phyloP scores from a whole-genome alignment of 1,140 invertebrate species.

The Battus philenor region DNA sequence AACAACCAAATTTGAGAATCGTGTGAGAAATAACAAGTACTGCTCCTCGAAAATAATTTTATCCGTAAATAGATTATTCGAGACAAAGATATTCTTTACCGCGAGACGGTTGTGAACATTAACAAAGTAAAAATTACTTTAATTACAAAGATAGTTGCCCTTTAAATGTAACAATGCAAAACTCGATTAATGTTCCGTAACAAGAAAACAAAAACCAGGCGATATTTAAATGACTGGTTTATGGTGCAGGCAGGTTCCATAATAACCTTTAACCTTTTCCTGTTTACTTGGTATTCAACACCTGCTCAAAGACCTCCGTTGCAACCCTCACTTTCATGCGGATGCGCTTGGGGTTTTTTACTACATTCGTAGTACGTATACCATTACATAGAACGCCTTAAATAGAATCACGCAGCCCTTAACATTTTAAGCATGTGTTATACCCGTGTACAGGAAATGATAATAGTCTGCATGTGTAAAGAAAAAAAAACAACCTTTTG shows the following conservation, averaged over 20 bases:
- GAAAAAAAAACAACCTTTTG: no score
- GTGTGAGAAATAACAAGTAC: no score
- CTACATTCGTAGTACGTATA: slow-evolving; percentile 3
- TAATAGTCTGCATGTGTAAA: no score
- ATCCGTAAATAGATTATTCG: no score
- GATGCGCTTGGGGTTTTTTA: slow-evolving; percentile 8
- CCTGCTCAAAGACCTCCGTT: background rate
- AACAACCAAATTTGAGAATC: no score
- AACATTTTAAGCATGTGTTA: no score
- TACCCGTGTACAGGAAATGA: no score
- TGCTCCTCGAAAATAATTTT: no score
- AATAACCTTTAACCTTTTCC: slow-evolving; percentile 17
- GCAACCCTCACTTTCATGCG: slow-evolving; percentile 12
- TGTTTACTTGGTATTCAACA: slow-evolving; percentile 13
- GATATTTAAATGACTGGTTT: slow-evolving; percentile 5
- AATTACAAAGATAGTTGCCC: no score
- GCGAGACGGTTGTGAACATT: no score
- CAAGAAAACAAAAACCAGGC: background rate
- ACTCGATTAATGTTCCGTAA: background rate
- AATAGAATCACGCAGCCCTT: slow-evolving; percentile 12
- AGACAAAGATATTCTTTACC: no score
- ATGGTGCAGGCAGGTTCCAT: slow-evolving; percentile 6
- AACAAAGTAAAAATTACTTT: no score
- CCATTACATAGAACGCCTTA: background rate
- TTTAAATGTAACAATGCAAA: background rate